These are phyloP conservation scores for Lutjanus campechanus DNA, from an alignment of 2,797 vertebrate genomes.

Conservation along the genomic window DNA sequence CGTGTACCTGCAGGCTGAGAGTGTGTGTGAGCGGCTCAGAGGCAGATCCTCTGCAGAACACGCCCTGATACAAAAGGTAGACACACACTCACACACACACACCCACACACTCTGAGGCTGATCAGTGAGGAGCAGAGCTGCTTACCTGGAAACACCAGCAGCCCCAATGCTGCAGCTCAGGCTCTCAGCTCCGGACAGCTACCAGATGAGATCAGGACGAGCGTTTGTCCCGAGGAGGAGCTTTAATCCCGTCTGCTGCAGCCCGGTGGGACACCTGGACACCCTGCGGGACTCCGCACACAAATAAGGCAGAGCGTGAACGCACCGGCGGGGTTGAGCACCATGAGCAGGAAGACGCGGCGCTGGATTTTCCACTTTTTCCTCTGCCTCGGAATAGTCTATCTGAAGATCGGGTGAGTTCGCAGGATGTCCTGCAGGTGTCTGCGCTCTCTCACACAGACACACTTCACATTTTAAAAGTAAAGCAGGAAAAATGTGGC, in stretches of 20 bases:
- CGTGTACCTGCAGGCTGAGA: constrained; percentile 58
- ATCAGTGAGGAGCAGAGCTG: constrained; percentile 50
- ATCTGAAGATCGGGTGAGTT: constrained; percentile 93
- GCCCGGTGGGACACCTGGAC: constrained; percentile 73
- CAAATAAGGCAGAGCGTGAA: constrained; percentile 27
- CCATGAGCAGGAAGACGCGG: constrained; percentile 93
- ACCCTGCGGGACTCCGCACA: constrained; percentile 52
- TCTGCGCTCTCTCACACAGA: no score
- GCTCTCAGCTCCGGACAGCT: constrained; percentile 61
- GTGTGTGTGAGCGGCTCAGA: constrained; percentile 38
- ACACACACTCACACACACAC: constrained; percentile 30
- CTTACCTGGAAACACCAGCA: constrained; percentile 67
- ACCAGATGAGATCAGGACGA: constrained; percentile 77
- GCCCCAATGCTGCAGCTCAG: constrained; percentile 64
- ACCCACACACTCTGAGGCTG: constrained; percentile 35
- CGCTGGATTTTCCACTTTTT: constrained; percentile 92
- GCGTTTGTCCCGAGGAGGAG: constrained; percentile 66
- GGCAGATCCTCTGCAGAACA: constrained; percentile 76
- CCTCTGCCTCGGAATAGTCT: constrained; percentile 91
- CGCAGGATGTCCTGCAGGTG: not conserved
- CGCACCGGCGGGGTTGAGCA: constrained; percentile 79
- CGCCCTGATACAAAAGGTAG: constrained; percentile 80
- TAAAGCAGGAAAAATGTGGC: not conserved
- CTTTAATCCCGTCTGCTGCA: constrained; percentile 48
- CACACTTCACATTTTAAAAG: not conserved